Percentiles rank a stretch among this genome's conserved stretches.
These are phyloP conservation scores for Eupithecia dodoneata DNA, from an alignment of 2,888 invertebrate species.

Conservation along the genomic window DNA sequence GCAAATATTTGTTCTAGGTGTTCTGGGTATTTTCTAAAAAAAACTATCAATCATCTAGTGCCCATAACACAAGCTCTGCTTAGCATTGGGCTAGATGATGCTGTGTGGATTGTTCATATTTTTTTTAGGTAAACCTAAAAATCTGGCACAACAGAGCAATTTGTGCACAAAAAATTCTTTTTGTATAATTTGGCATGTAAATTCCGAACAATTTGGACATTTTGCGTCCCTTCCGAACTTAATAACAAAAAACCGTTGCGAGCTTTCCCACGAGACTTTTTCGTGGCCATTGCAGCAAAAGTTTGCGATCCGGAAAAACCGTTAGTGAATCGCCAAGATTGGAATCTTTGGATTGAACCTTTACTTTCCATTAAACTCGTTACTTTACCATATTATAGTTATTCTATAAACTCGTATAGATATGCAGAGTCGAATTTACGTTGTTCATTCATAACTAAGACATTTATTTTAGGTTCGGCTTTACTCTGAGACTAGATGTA, in stretches of 20 bases:
- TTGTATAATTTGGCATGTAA: not conserved
- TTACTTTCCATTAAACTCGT: not conserved
- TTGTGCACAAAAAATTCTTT: not conserved
- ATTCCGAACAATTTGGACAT: not conserved
- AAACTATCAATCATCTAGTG: no score
- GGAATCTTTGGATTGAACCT: not conserved
- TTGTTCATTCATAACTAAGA: no score
- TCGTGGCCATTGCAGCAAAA: not conserved
- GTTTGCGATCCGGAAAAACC: not conserved
- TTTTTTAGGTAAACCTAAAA: no score
- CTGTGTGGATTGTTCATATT: no score
- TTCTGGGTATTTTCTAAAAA: no score
- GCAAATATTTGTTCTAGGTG: no score
- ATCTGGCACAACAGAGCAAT: not conserved
- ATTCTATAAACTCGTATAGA: not conserved
- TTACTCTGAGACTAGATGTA: not conserved
- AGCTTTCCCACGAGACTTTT: not conserved
- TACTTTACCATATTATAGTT: no score
- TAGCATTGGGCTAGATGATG: no score
- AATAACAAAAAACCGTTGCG: not conserved
- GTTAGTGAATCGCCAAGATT: not conserved
- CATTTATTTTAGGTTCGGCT: not conserved
- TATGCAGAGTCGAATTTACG: not conserved
- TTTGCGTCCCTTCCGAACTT: not conserved
- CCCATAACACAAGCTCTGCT: no score